These are phyloP conservation scores for Rhizomys pruinosus DNA, from an alignment of 2,113 vertebrate genomes.

Conservation along the genomic window DNA sequence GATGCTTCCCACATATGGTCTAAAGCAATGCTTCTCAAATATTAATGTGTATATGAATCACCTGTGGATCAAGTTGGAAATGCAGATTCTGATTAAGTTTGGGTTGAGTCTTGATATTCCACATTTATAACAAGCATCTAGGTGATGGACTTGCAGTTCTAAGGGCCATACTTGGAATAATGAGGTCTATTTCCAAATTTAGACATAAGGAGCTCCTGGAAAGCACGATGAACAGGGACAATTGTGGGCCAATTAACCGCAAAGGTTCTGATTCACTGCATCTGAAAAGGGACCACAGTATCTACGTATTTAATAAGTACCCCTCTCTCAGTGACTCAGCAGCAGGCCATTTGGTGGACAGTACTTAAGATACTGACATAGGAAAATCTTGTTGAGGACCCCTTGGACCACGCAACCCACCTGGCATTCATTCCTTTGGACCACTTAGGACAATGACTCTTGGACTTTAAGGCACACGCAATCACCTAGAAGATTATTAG, in stretches of 20 bases:
- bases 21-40: slow-evolving; percentile 19
- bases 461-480: not conserved
- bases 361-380: not conserved
- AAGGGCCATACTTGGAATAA: not conserved
- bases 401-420: not conserved
- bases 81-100: not conserved
- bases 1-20: not conserved
- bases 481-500: not conserved
- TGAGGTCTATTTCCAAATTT: not conserved
- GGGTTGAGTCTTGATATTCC: not conserved
- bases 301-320: not conserved
- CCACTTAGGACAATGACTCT: not conserved
- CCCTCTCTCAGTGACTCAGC: not conserved
- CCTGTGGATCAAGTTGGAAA: not conserved
- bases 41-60: not conserved
- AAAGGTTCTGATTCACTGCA: not conserved
- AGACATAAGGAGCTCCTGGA: not conserved
- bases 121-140: not conserved
- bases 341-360: too few species aligned
- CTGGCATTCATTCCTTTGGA: not conserved
- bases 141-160: too few species aligned
- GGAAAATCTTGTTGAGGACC: not conserved
- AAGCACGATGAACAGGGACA: not conserved
- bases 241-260: not conserved
- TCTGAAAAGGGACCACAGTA: not conserved